Evolutionary conservation across 1,140 invertebrate genomes (phyloP), one percentile per base, ranked within the genome.

Genomic region (Luehdorfia chinensis): DNA sequence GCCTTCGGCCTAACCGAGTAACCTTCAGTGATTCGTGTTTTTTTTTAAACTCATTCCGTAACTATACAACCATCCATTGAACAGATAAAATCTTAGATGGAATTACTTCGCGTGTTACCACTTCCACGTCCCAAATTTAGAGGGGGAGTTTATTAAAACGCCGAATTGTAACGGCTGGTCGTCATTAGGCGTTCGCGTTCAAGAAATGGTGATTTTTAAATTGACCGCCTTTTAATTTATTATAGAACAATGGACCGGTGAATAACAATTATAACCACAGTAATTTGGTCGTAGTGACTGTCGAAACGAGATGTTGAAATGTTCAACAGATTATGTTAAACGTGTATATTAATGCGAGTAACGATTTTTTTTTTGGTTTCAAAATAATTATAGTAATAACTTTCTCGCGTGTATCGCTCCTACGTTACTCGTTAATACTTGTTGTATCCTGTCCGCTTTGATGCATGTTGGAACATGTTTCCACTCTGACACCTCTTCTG

Each of bases 61-160:
- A 70, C 66, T 60, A 68, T 75, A 74, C 72, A 75, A 74, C 73
- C 73, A 74, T 75, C 69, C 64, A 83, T 79, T 83, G 75, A 67
- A 73, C 62, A 77, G 76, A 80, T 80, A 75, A 73, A 55, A 62
- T 79, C 79, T 75, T 59, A 48, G 64, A 69, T 58, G 55, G 63
- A 72, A 67, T 69, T 67, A 67, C 71, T 50, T 76, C 50, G 78
- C 78, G 78, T 79, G 78, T 63, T 66, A 48, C 49, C 45, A 50
- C 57, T 62, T 59, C 64, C 67, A 70, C 58, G 73, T 67, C 73
- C 68, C 51, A 68, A 70, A 62, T 75, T 75, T 60, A 37, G 18
- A 37, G 37, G 59, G 66, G 59, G 55, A 51, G 52, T 50, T 59
- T 67, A 58, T 61, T 55, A 62, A 46, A 57, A 33, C 5, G 21